Evolutionary conservation across 2,797 vertebrate species (phyloP), one percentile per base, ranked within the genome.

Genomic region (Vipera ursinii): DNA sequence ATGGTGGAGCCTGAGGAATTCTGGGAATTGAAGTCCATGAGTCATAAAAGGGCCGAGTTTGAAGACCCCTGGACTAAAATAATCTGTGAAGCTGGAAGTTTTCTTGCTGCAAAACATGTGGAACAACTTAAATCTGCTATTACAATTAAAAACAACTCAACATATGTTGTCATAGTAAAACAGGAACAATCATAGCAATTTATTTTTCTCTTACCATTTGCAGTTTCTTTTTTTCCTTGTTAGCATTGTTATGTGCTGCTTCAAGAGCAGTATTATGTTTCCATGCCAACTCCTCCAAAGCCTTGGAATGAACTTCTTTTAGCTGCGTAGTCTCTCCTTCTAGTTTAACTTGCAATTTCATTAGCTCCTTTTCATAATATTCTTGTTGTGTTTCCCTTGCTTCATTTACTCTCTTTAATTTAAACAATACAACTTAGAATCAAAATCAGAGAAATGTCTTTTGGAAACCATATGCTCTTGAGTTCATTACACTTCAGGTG

Each of bases 211-310:
- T 98, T 96, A 99, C 99, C 92, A 98, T 97, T 95, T 99, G 98
- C 92, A 99, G 97, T 87, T 98, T 98, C 96, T 98, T 99, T 98
- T 98, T 99, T 93, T 99, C 99, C 96, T 97, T 98, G 96, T 98
- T 98, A 0, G 98, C 98, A 53, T 90, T 98, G 95, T 93, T 98
- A 85, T 99, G 98, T 0, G 96, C 96, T 94, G 97, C 98, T 96
- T 99, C 99, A 93, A 99, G 98, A 89, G 98, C 98, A 93, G 97
- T 95, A 87, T 99, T 97, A 97, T 99, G 99, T 93, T 99, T 99
- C 97, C 98, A 98, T 89, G 98, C 96, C 92, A 99, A 96, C 60
- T 99, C 99, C 95, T 99, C 99, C 95, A 99, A 97, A 10, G 98
- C 98, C 89, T 99, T 98, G 38, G 98, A 97, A 97, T 99, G 99